Evolutionary conservation across 2,888 invertebrate genomes (phyloP).

Genomic region (Digitonthophagus gazella): DNA sequence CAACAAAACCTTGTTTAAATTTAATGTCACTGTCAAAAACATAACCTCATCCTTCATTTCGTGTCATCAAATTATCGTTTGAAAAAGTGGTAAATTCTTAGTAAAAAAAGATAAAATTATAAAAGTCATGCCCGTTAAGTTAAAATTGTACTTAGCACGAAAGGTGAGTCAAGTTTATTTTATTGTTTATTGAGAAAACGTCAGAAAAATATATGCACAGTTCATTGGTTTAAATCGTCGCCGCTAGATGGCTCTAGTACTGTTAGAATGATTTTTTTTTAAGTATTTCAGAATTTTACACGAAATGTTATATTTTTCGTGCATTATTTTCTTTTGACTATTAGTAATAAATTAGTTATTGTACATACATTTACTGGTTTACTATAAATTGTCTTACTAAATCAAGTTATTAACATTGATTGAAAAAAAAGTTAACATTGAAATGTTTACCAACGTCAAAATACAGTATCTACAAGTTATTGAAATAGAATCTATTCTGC

Average conservation of each 20-base stretch:
- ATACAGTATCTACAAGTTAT: too few relatives aligned
- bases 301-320: too few relatives aligned
- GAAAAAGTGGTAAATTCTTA: slow-evolving; percentile 11
- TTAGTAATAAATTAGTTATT: too few relatives aligned
- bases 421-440: too few relatives aligned
- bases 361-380: too few relatives aligned
- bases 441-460: too few relatives aligned
- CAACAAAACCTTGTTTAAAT: slow-evolving; percentile 5
- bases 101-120: slow-evolving; percentile 10
- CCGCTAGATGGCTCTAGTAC: background rate
- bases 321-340: too few relatives aligned
- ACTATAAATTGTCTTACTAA: too few relatives aligned
- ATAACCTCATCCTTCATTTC: slow-evolving; percentile 26
- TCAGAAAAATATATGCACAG: background rate
- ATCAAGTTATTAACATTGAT: too few relatives aligned
- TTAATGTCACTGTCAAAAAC: slow-evolving; percentile 25
- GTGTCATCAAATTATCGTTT: slow-evolving; percentile 8
- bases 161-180: slow-evolving; percentile 39
- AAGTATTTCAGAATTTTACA: too few relatives aligned
- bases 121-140: slow-evolving; percentile 45
- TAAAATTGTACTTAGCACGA: slow-evolving; percentile 48
- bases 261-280: too few relatives aligned
- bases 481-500: too few relatives aligned
- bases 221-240: background rate
- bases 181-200: background rate